Evolutionary conservation across 2,888 invertebrate species (phyloP).

Genomic region (Drosophila colorata): DNA sequence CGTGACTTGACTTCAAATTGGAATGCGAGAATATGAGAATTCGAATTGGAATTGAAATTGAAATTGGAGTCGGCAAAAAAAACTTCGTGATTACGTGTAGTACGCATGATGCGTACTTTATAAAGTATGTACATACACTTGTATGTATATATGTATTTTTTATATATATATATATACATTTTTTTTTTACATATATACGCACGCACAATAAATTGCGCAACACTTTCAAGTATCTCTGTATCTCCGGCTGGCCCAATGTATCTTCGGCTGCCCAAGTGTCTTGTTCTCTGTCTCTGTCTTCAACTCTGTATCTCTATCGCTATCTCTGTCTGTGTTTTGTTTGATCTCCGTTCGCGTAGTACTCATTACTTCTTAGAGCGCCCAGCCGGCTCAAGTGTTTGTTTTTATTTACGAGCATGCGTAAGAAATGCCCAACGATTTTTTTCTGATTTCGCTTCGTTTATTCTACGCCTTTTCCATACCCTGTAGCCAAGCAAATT

Average conservation of each 20-base stretch:
- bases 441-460: slow-evolving; percentile 4
- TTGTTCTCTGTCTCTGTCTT: slow-evolving; percentile 8
- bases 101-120: slow-evolving; percentile 31
- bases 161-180: too few species aligned
- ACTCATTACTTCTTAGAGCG: slow-evolving; percentile 33
- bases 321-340: slow-evolving; percentile 23
- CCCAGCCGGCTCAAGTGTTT: slow-evolving; percentile 61
- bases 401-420: slow-evolving; percentile 58
- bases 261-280: slow-evolving; percentile 25
- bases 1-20: slow-evolving; percentile 30
- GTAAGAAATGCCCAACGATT: slow-evolving; percentile 35
- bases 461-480: neutral
- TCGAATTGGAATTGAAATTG: slow-evolving; percentile 33
- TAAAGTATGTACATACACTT: slow-evolving; percentile 18
- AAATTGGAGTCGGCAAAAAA: slow-evolving; percentile 26
- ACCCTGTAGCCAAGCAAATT: slow-evolving; percentile 4
- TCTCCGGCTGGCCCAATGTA: slow-evolving; percentile 22
- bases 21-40: slow-evolving; percentile 12
- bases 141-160: slow-evolving; percentile 28
- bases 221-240: slow-evolving; percentile 34
- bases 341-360: slow-evolving; percentile 30
- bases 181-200: slow-evolving; percentile 23
- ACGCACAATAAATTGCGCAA: slow-evolving; percentile 69
- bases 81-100: slow-evolving; percentile 23
- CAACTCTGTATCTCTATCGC: slow-evolving; percentile 7